Evolutionary conservation across 1,140 invertebrate species (phyloP).

Genomic region (Chelonus insularis): DNA sequence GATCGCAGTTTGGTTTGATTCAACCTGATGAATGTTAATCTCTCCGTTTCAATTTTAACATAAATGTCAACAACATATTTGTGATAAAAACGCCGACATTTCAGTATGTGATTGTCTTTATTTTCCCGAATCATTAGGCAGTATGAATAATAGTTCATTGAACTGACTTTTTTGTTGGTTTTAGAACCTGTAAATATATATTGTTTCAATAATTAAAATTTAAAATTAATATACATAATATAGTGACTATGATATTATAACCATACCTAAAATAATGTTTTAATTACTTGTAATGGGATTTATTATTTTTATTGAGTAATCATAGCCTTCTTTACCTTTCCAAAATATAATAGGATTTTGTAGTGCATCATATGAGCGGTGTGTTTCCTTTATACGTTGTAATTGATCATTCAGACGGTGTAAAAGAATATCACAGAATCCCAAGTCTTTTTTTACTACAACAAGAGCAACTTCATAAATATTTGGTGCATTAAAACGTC

Average conservation of each 20-base stretch:
- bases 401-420: conserved; percentile 8
- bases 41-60: conserved; percentile 45
- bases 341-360: conserved; percentile 58
- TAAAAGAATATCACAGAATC: conserved; percentile 19
- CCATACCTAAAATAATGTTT: too few species aligned
- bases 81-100: conserved; percentile 47
- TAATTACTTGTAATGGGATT: conserved; percentile 39
- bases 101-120: conserved; percentile 43
- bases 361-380: conserved; percentile 51
- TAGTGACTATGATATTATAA: conserved; percentile 17
- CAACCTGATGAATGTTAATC: conserved; percentile 38
- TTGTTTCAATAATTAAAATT: conserved; percentile 39
- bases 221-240: conserved; percentile 37
- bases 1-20: conserved; percentile 41
- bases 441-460: conserved; percentile 46
- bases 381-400: conserved; percentile 43
- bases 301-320: conserved; percentile 40
- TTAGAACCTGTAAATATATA: conserved; percentile 30
- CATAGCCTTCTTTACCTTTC: conserved; percentile 52
- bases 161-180: background rate
- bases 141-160: conserved; percentile 30
- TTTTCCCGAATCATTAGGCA: conserved; percentile 48
- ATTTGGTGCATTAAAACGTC: conserved; percentile 54
- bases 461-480: conserved; percentile 55
- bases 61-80: conserved; percentile 52